phyloP scores from a whole-genome alignment of 2,888 invertebrate genomes.

The Drosophila macrothrix region DNA sequence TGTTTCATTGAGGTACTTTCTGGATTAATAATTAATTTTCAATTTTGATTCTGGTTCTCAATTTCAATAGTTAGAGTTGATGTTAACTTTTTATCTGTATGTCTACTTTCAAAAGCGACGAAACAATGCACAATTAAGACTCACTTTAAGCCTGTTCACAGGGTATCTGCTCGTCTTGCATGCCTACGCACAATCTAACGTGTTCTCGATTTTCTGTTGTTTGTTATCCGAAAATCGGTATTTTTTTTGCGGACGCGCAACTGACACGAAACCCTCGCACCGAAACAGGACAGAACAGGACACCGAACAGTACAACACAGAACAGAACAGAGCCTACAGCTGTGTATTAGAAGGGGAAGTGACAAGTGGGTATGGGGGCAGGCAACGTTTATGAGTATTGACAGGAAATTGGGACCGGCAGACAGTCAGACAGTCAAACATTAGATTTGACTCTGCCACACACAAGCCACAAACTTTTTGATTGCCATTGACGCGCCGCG shows the following conservation, averaged over 20 bases:
- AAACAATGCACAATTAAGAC: background rate
- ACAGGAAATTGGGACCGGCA: conserved; percentile 74
- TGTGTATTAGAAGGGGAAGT: background rate
- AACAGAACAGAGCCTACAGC: conserved; percentile 32
- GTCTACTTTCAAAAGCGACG: background rate
- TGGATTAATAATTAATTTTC: background rate
- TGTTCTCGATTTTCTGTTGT: conserved; percentile 43
- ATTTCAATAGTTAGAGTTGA: background rate
- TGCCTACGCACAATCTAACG: background rate
- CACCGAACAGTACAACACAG: background rate
- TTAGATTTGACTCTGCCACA: conserved; percentile 38
- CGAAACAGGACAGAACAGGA: background rate
- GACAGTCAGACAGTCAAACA: conserved; percentile 38
- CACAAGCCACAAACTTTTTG: conserved; percentile 64
- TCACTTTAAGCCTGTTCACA: background rate
- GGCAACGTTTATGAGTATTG: conserved; percentile 62
- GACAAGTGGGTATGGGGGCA: background rate
- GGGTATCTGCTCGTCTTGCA: background rate
- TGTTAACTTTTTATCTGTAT: background rate
- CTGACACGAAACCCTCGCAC: conserved; percentile 61
- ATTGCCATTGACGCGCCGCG: conserved; percentile 64
- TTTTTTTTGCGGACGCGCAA: conserved; percentile 60
- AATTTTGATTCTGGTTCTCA: background rate
- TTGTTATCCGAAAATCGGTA: conserved; percentile 67
- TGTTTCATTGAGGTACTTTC: background rate